phyloP scores from a whole-genome alignment of 2,888 invertebrate genomes.

The Boloria selene region DNA sequence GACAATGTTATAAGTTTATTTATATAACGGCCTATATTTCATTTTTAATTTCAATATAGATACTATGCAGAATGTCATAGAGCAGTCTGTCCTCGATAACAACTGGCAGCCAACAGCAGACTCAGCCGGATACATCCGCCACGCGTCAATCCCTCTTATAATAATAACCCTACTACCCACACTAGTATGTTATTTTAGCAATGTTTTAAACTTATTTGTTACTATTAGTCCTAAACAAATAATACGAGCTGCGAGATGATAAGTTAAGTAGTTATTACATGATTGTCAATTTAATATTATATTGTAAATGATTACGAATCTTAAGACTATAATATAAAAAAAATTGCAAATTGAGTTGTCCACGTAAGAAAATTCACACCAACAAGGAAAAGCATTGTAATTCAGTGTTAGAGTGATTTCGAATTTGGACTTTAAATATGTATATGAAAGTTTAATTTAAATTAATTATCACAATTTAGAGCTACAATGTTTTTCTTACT shows the following conservation, averaged over 20 bases:
- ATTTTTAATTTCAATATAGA: slow-evolving; percentile 50
- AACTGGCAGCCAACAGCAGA: slow-evolving; percentile 78
- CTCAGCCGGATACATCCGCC: slow-evolving; percentile 61
- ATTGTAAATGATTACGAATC: slow-evolving; percentile 24
- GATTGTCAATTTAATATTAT: slow-evolving; percentile 50
- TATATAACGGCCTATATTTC: no score
- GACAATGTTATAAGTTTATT: no score
- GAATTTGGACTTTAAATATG: no score
- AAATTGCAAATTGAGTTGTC: slow-evolving; percentile 13
- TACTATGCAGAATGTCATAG: slow-evolving; percentile 78
- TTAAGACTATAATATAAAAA: slow-evolving; percentile 19
- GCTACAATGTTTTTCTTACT: no score
- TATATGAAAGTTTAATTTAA: no score
- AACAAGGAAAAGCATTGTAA: no score
- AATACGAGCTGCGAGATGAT: slow-evolving; percentile 64
- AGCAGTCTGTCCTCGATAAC: slow-evolving; percentile 79
- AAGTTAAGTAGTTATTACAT: slow-evolving; percentile 48
- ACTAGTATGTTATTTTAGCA: not conserved
- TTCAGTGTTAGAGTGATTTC: no score
- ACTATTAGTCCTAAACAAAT: slow-evolving; percentile 44
- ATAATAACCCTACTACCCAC: slow-evolving; percentile 31
- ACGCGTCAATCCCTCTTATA: slow-evolving; percentile 55
- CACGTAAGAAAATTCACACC: no score
- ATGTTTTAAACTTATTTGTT: slow-evolving; percentile 7
- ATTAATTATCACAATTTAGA: no score